Evolutionary conservation across 1,140 invertebrate species (phyloP).

Genomic region (Limonius californicus): DNA sequence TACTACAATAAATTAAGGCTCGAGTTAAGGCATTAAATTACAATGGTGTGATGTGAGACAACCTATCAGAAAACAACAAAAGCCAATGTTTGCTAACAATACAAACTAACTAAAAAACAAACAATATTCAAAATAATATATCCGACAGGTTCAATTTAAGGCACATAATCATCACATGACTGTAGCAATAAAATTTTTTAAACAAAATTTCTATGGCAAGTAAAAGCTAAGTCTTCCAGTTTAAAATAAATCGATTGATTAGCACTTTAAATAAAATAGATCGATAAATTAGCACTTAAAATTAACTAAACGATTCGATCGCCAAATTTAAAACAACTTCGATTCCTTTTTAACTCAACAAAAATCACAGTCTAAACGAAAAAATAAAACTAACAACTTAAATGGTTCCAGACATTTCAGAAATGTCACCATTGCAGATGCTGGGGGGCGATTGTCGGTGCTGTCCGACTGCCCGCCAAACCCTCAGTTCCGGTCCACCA

Average conservation of each 20-base stretch:
- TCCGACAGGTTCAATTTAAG: no score
- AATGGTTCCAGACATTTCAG: constrained; percentile 10
- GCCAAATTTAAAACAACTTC: not conserved
- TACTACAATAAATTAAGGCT: no score
- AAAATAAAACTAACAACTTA: not conserved
- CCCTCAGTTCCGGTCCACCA: constrained; percentile 53
- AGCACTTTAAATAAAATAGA: not conserved
- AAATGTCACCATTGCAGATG: constrained; percentile 21
- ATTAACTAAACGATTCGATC: not conserved
- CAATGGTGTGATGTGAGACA: no score
- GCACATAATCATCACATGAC: not conserved
- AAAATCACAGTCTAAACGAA: constrained; percentile 14
- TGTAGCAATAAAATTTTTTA: not conserved
- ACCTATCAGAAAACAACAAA: no score
- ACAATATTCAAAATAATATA: no score
- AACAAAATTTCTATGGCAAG: not conserved
- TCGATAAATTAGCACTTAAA: not conserved
- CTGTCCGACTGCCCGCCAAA: constrained; percentile 54
- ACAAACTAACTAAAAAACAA: no score
- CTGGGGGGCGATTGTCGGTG: constrained; percentile 39
- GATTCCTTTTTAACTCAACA: not conserved
- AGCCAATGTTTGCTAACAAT: no score
- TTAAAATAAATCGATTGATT: not conserved
- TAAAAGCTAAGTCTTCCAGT: not conserved
- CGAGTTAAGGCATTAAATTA: no score